Base-by-base conservation (phyloP, 2,797 vertebrate species). In the Epinephelus malabaricus region DNA sequence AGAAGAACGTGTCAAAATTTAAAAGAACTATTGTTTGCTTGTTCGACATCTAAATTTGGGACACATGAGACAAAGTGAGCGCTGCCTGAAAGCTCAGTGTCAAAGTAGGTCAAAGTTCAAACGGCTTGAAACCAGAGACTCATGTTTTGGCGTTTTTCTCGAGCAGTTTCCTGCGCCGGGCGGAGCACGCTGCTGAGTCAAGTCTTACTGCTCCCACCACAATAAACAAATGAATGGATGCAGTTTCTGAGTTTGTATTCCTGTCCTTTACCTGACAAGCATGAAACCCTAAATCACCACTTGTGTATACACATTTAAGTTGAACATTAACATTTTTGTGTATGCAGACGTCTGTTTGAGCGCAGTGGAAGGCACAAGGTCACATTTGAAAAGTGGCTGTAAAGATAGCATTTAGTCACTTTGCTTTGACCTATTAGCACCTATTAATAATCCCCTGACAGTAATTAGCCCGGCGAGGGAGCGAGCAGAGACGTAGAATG, bases 391-490 rank as follows among this genome's bases (percentile, higher is more conserved):
- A 30, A 56, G 51, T 19, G 51, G 11, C 23, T 5, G 0, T 19
- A 30, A 43, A 54, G 68, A 65, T 50, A 40, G 50, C 27, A 4
- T 84, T 72, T 27, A 40, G 60, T 38, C 27, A 8, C 68, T 80
- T 72, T 5, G 40, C 50, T 30, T 58, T 56, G 78, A 84, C 66
- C 65, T 71, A 58, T 83, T 81, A 80, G 73, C 73, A 18, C 74
- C 87, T 79, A 82, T 88, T 79, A 81, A 90, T 81, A 84, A 87
- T 85, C 83, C 81, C 55, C 58, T 47, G 79, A 65, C 70, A 59
- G 75, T 87, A 89, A 92, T 88, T 84, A 85, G 47, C 53, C 18
- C 7, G 53, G 34, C 13, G 50, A 70, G 51, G 53, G 67, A 64
- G 69, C 10, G 19, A 58, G 72, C 59, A 2, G 61, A 74, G 79